Evolutionary conservation across 1,140 invertebrate species (phyloP), one percentile per base, ranked within the genome.

Genomic region (Drosophila pandora): DNA sequence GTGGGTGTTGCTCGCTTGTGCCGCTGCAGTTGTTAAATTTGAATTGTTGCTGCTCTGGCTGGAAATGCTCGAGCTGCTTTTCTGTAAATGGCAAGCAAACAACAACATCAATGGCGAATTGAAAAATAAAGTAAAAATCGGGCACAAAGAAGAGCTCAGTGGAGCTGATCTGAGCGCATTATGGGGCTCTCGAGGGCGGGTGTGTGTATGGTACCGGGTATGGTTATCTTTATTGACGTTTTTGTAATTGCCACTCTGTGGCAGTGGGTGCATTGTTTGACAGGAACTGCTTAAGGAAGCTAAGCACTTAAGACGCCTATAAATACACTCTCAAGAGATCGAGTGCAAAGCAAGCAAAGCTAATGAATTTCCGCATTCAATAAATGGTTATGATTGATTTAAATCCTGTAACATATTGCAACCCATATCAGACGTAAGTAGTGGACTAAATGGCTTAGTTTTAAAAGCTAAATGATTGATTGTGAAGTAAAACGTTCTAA

Each of bases 41-140:
- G 70, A 81, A 63, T 64, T 89, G 85, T 73, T 90, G 83, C 87
- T 88, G 80, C 76, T 90, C 71, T 85, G 90, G 69, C 83, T 91
- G 65, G 89, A 90, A 72, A 90, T 82, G 76, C 90, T 91, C 67
- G 90, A 88, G 62, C 80, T 91, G 77, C 90, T 91, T 90, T 91
- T 91, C 90, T 91, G 87, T 90, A 85, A 87, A 83, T 78, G 79
- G 79, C 69, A 77, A 65, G 43, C 58, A 71, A 43, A 73, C 43
- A 48, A 48, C 41, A 47, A 32, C 32, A 28, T 28, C 25, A 69
- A 34, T 50, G 52, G 52, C 34, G 41, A 75, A 57, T 54, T 74
- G 37, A 60, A 62, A 74, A 56, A 52, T 52, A 69, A 57, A 69
- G 69, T 69, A 30, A 56, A 56, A 52, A 67, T 45, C 50, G 21